These are phyloP conservation scores for Phrynocephalus versicolor DNA, from an alignment of 2,113 vertebrate species.

Conservation along the genomic window DNA sequence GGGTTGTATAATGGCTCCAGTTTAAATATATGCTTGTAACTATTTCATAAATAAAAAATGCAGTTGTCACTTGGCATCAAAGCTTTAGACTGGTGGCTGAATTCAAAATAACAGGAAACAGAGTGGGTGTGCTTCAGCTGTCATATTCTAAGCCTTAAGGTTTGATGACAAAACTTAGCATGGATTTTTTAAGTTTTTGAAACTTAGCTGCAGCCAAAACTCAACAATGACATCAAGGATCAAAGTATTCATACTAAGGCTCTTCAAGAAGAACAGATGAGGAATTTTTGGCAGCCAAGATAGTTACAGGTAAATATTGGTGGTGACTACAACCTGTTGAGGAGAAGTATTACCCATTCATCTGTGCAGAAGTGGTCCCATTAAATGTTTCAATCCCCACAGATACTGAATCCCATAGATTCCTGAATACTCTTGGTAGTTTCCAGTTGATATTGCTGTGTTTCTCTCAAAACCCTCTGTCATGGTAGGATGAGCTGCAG, in stretches of 20 bases:
- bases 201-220: background rate
- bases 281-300: no score
- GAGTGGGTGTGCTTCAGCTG: conserved; percentile 5
- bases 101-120: conserved; percentile 19
- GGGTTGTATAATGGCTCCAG: conserved; percentile 32
- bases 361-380: background rate
- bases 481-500: no score
- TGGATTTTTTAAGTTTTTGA: background rate
- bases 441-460: background rate
- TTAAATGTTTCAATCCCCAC: background rate
- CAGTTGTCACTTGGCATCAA: background rate
- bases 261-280: no score
- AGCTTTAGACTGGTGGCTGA: background rate
- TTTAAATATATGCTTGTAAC: conserved; percentile 11
- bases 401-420: background rate
- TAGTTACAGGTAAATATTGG: background rate
- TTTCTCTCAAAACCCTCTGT: background rate
- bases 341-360: background rate
- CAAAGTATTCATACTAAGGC: no score
- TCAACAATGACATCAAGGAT: background rate
- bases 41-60: background rate
- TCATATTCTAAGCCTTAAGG: no score
- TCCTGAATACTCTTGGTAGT: background rate
- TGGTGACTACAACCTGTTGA: background rate
- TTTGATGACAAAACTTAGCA: background rate